Base-by-base conservation (phyloP, 2,888 invertebrate species). In the Unio delphinus region DNA sequence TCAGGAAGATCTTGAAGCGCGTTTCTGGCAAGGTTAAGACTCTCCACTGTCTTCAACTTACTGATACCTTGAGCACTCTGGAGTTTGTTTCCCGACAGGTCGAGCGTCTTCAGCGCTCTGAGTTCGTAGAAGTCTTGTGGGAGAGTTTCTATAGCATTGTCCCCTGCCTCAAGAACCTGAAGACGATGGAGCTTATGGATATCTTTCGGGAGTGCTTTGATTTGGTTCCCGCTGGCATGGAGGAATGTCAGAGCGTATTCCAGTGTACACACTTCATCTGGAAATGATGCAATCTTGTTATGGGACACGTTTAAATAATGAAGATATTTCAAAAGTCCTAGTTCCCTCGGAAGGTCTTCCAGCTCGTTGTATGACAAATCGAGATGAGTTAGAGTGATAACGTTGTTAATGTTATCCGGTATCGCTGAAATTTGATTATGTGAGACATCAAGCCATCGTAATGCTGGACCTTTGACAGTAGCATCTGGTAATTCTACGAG, bases 231-330 rank as follows among this genome's bases (percentile, higher is more conserved):
- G 26, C 80, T 79, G 2, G 84, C 85, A 64, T 85, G 75, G 15
- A 89, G 76, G 55, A 79, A 75, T 6, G 80, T 83, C 68, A 89
- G 71, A 17, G 84, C 84, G 67, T 80, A 86, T 66, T 83, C 80
- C 67, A 87, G 69, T 0, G 78, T 79, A 65, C 83, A 81, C 61
- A 89, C 73, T 87, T 95, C 94, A 78, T 96, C 95, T 0, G 95
- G 94, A 66, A 98, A 89, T 65, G 93, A 92, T 74, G 94, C 92
- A 63, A 98, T 91, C 74, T 93, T 92, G 86, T 98, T 98, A 85
- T 95, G 91, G 0, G 95, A 95, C 30, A 96, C 90, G 88, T 95
- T 94, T 45, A 89, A 76, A 55, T 79, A 82, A 67, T 85, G 75
- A 1, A 89, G 80, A 69, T 88, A 89, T 75, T 84, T 85, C 67